Evolutionary conservation across 2,797 vertebrate genomes (phyloP), one percentile per base, ranked within the genome.

Genomic region (Tolypeutes matacus): DNA sequence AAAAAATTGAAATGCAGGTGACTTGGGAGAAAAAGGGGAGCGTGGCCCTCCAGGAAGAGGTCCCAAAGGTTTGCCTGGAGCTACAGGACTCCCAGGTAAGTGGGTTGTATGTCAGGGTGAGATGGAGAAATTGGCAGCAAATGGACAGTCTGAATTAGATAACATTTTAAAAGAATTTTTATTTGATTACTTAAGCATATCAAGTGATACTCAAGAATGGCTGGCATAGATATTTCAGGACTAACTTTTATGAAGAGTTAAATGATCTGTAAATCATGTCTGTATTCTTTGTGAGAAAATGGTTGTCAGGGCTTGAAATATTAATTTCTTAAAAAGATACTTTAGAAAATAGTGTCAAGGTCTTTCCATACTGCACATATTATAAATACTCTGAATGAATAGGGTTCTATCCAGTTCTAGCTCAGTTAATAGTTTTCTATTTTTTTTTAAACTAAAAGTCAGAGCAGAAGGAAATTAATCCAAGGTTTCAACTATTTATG

Each of bases 61-160:
- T 96, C 97, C 98, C 20, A 99, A 99, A 98, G 99, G 99, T 96
- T 97, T 99, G 88, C 99, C 98, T 11, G 99, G 99, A 98, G 97
- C 98, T 84, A 98, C 98, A 78, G 99, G 99, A 95, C 99, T 99
- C 89, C 99, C 99, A 98, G 99, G 99, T 99, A 97, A 99, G 97
- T 85, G 85, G 34, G 73, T 14, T 27, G 11, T 39, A 25, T 7
- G 1, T n/a, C 29, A 90, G 18, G 20, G 2, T 0, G 60, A 56
- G 62, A 21, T 39, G 17, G 60, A 69, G 86, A 69, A 62, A 84
- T 2, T 46, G 83, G 25, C 27, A 67, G 39, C 6, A n/a, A 5
- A 13, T 15, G 2, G 21, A 25, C 15, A 56, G 51, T 42, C 69
- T 83, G 96, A 25, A 31, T 5, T 53, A n/a, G 67, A 29, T 85